Evolutionary conservation across 2,113 vertebrate genomes (phyloP).

Genomic region (Sterna hirundo): DNA sequence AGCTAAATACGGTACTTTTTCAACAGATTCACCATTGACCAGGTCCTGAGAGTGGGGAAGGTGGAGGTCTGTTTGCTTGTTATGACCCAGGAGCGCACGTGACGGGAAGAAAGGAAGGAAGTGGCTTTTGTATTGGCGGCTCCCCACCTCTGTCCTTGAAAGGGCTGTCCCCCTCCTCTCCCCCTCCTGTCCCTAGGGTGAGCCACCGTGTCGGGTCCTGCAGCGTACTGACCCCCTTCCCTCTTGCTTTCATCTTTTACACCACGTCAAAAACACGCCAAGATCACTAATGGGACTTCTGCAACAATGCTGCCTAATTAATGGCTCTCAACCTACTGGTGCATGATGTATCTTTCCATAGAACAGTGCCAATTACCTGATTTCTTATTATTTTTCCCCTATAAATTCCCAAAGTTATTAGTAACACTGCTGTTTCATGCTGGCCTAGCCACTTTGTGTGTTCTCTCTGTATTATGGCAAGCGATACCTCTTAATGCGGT

Average conservation of each 20-base stretch:
- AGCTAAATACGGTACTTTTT: not conserved
- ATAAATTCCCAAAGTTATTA: not conserved
- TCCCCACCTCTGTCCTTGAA: not conserved
- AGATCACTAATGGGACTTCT: not conserved
- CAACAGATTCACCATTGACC: not conserved
- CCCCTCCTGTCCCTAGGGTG: not conserved
- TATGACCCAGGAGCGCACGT: not conserved
- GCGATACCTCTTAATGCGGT: not conserved
- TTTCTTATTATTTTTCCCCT: not conserved
- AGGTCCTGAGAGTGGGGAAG: not conserved
- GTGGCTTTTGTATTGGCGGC: not conserved
- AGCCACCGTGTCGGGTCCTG: accelerated
- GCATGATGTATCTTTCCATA: not conserved
- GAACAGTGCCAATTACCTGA: not conserved
- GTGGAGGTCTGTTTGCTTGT: not conserved
- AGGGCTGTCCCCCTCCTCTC: not conserved
- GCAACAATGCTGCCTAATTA: not conserved
- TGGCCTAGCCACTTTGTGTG: not conserved
- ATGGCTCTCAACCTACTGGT: not conserved
- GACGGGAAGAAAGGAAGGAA: conserved; percentile 50
- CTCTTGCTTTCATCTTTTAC: not conserved
- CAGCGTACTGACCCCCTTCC: not conserved
- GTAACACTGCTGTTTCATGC: not conserved
- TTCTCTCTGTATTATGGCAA: not conserved
- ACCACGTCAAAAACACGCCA: not conserved